Evolutionary conservation across 64 coral and sea anemone genomes (phyloP).

Genomic region (Actinia tenebrosa): DNA sequence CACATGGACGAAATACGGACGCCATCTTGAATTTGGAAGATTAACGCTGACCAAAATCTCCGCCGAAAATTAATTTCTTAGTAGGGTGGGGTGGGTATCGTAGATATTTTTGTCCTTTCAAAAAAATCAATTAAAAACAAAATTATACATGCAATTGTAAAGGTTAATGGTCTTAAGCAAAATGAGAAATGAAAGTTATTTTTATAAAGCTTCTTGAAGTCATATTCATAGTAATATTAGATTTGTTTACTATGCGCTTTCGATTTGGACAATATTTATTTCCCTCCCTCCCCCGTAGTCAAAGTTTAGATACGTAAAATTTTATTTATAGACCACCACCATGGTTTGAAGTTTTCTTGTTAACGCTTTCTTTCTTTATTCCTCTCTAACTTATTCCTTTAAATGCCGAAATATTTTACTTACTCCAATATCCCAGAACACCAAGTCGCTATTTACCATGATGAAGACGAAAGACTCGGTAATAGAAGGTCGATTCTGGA

Average conservation of each 20-base stretch:
- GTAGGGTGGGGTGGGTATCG: background rate
- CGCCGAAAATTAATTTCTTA: background rate
- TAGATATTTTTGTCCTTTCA: background rate
- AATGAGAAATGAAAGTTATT: background rate
- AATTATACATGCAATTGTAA: background rate
- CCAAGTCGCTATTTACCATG: conserved; percentile 80
- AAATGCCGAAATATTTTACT: conserved; percentile 71
- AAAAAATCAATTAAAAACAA: background rate
- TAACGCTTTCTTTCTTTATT: background rate
- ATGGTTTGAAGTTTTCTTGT: background rate
- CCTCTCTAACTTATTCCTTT: background rate
- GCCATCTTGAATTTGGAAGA: conserved; percentile 70
- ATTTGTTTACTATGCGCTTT: background rate
- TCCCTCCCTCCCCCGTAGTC: background rate
- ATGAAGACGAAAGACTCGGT: conserved; percentile 61
- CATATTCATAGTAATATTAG: background rate
- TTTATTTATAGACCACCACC: background rate
- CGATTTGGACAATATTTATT: background rate
- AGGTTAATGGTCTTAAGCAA: background rate
- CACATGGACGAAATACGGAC: conserved; percentile 19
- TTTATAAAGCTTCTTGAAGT: background rate
- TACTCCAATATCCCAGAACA: conserved; percentile 83
- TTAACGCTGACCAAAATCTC: conserved; percentile 18
- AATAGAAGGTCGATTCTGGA: background rate
- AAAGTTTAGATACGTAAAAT: background rate